phyloP scores from a whole-genome alignment of 2,113 vertebrate genomes.

The Galbula dea region DNA sequence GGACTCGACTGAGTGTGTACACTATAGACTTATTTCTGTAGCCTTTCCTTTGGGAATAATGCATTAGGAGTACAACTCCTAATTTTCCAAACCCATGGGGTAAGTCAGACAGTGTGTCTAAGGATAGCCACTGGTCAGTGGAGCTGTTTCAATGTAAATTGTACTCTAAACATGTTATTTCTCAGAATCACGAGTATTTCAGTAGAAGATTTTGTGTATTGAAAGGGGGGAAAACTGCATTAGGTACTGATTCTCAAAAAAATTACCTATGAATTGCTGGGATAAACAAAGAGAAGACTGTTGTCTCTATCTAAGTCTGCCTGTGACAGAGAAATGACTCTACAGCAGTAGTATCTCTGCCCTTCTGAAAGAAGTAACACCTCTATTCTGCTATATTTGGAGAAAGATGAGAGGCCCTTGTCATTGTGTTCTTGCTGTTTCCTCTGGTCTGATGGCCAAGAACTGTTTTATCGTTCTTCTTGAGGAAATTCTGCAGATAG shows the following conservation, averaged over 20 bases:
- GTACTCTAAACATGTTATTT: background rate
- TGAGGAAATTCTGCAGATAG: background rate
- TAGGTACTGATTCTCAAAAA: background rate
- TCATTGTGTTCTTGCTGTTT: background rate
- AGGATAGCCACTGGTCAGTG: background rate
- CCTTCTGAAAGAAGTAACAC: background rate
- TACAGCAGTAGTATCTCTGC: background rate
- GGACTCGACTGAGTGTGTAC: background rate
- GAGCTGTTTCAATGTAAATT: background rate
- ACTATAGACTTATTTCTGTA: background rate
- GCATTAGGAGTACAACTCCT: background rate
- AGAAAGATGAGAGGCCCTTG: background rate
- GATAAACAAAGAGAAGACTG: background rate
- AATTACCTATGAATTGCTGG: background rate
- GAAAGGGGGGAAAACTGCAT: background rate
- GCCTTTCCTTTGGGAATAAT: background rate
- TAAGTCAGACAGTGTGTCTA: background rate
- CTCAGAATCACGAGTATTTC: background rate
- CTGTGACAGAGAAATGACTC: background rate
- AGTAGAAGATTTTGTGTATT: background rate
- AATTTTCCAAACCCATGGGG: background rate
- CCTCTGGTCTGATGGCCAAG: background rate
- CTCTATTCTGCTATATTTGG: accelerated
- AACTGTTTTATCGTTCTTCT: background rate
- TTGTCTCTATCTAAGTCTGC: background rate